phyloP scores from a whole-genome alignment of 64 coral and sea anemone genomes.

The Platygyra sinensis region DNA sequence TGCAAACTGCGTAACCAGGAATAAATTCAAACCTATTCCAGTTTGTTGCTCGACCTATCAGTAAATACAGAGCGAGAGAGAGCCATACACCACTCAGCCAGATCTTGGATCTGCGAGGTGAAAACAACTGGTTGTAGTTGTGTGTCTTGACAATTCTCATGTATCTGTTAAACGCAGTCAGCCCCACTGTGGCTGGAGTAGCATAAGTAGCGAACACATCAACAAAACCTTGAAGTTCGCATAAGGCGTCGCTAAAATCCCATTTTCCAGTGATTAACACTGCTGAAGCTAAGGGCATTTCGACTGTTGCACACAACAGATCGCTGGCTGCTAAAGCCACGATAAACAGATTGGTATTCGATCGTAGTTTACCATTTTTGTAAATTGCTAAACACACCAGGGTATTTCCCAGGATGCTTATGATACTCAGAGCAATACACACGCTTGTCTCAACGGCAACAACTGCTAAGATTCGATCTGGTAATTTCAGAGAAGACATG shows the following conservation, averaged over 20 bases:
- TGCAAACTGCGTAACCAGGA: constrained; percentile 3
- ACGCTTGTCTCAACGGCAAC: neutral
- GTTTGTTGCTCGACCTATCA: neutral
- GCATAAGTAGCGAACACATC: neutral
- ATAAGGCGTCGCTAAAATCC: constrained; percentile 32
- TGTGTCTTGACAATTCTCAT: constrained; percentile 26
- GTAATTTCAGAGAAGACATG: neutral
- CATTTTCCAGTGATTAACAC: constrained; percentile 14
- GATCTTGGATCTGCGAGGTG: neutral
- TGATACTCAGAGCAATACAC: neutral
- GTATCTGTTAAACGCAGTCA: constrained; percentile 30
- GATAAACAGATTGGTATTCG: constrained; percentile 11
- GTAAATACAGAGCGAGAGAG: neutral
- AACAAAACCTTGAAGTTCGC: constrained; percentile 52
- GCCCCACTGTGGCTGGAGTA: neutral
- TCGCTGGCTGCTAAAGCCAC: constrained; percentile 21
- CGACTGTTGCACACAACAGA: constrained; percentile 5
- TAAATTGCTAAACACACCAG: constrained; percentile 25
- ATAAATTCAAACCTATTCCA: constrained; percentile 8
- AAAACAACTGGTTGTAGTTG: constrained; percentile 15
- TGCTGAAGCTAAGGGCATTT: neutral
- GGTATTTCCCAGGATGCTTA: constrained; percentile 5
- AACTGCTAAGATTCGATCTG: neutral
- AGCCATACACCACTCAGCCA: constrained; percentile 13
- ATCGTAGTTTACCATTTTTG: constrained; percentile 22